Evolutionary conservation across 2,113 vertebrate genomes (phyloP).

Genomic region (Misgurnus mizolepis): DNA sequence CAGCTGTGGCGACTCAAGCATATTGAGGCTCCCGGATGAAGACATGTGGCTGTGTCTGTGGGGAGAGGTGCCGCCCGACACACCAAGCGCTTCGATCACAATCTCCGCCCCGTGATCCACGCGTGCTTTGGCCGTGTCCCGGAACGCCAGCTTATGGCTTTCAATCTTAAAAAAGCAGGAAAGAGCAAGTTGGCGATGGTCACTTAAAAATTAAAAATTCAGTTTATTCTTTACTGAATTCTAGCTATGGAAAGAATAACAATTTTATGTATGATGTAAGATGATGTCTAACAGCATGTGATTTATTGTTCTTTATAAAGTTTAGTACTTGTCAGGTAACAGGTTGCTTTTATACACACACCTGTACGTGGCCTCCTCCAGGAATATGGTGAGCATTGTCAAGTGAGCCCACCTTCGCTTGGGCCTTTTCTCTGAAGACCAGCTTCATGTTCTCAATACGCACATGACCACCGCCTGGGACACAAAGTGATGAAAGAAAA

Average conservation of each 20-base stretch:
- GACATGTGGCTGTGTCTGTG: slow-evolving; percentile 93
- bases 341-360: slow-evolving; percentile 67
- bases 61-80: slow-evolving; percentile 85
- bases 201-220: background rate
- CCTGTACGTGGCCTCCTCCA: slow-evolving; percentile 86
- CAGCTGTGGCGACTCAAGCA: slow-evolving; percentile 92
- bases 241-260: no score
- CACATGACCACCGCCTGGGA: slow-evolving; percentile 89
- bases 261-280: background rate
- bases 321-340: no score
- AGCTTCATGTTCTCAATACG: slow-evolving; percentile 96
- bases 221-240: no score
- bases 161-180: slow-evolving; percentile 84
- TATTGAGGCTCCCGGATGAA: slow-evolving; percentile 95
- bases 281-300: background rate
- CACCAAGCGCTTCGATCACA: slow-evolving; percentile 84
- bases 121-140: slow-evolving; percentile 89
- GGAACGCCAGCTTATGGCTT: slow-evolving; percentile 90
- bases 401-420: slow-evolving; percentile 96
- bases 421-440: slow-evolving; percentile 99
- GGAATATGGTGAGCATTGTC: slow-evolving; percentile 92
- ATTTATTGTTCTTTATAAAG: background rate
- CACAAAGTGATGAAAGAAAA: background rate
- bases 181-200: slow-evolving; percentile 53
- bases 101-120: slow-evolving; percentile 96